Conservation (phyloP, 2,888 invertebrate species). For the Drosophila mercatorum region DNA sequence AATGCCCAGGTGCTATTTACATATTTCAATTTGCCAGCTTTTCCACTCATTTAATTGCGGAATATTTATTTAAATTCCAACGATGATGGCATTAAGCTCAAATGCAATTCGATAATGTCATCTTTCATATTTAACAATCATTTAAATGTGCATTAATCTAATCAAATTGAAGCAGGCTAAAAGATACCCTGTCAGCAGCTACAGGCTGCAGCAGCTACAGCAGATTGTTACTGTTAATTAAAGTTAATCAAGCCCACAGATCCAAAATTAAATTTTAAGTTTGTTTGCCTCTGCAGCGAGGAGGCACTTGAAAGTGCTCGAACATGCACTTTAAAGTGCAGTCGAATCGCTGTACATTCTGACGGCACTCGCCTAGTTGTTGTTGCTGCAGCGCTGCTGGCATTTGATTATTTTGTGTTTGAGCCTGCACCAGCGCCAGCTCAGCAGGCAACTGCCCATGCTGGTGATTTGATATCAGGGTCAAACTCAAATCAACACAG, state of each 20-base stretch:
- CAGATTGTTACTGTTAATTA: no score
- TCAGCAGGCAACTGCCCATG: slow-evolving; percentile 13
- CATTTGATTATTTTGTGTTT: not conserved
- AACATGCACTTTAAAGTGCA: slow-evolving; percentile 27
- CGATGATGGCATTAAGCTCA: not conserved
- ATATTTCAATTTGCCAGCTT: slow-evolving; percentile 27
- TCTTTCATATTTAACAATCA: not conserved
- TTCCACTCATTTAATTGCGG: slow-evolving; percentile 15
- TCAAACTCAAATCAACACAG: not conserved
- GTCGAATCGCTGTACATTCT: slow-evolving; percentile 18
- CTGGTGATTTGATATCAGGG: slow-evolving; percentile 1
- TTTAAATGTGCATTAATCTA: not conserved
- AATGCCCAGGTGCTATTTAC: slow-evolving; percentile 20
- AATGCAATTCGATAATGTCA: not conserved
- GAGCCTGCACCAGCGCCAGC: not conserved
- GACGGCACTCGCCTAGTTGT: slow-evolving; percentile 5
- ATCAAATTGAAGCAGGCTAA: not conserved
- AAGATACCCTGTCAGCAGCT: no score
- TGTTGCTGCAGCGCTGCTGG: not conserved
- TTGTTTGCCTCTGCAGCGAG: not conserved
- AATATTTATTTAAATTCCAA: slow-evolving; percentile 20
- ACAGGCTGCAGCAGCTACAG: no score
- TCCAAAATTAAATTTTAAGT: not conserved
- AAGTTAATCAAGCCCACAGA: not conserved
- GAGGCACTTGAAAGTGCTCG: not conserved